A percentile compares a stretch with the other conserved stretches of the same genome.
Evolutionary conservation across 2,113 vertebrate genomes (phyloP).

Genomic region (Varanus salvator): DNA sequence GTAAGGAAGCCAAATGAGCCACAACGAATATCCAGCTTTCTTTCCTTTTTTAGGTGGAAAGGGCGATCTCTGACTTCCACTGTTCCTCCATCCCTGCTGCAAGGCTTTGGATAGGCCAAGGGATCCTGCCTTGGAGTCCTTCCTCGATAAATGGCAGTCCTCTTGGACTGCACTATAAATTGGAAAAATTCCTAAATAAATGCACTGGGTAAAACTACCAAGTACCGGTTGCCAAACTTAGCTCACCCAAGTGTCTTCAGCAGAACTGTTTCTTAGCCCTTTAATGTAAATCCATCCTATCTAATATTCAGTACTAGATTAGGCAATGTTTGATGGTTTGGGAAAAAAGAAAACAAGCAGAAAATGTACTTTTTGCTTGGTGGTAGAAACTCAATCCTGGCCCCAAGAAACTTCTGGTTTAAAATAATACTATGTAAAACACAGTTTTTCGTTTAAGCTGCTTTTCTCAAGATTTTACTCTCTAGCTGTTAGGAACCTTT

Average conservation of each 20-base stretch:
- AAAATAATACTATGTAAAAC: not conserved
- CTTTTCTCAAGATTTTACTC: not conserved
- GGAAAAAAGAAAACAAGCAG: not conserved
- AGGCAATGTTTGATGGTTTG: not conserved
- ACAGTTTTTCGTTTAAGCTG: not conserved
- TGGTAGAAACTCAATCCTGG: not conserved
- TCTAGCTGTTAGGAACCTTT: not conserved
- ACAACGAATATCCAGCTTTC: too few relatives aligned
- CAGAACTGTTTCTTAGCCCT: not conserved
- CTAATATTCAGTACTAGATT: not conserved
- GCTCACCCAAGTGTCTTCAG: not conserved
- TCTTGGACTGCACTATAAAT: not conserved
- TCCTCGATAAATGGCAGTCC: too few relatives aligned
- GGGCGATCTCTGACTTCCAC: too few relatives aligned
- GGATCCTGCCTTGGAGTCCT: too few relatives aligned
- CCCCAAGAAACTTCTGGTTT: not conserved
- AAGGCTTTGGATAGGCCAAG: too few relatives aligned
- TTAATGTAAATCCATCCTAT: not conserved
- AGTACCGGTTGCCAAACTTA: not conserved
- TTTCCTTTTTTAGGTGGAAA: too few relatives aligned
- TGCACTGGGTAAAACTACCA: not conserved
- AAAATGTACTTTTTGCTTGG: not conserved
- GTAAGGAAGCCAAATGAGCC: too few relatives aligned
- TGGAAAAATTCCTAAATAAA: not conserved
- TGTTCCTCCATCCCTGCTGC: too few relatives aligned